Base-by-base conservation (phyloP, 2,113 vertebrate species). In the Tragelaphus imberbis region DNA sequence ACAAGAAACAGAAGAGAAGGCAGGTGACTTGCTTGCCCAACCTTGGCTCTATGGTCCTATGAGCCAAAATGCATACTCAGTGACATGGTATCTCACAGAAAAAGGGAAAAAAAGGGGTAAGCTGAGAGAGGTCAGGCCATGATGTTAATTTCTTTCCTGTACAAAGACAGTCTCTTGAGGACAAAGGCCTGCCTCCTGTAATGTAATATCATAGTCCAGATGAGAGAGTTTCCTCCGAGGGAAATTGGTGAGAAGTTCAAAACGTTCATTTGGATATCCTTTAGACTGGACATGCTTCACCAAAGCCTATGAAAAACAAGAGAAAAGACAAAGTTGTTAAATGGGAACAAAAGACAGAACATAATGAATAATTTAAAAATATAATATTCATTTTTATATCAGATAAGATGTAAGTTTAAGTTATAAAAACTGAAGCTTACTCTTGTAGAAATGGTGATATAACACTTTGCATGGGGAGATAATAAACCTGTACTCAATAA, bases 161-260 rank as follows among this genome's bases (percentile, higher is more conserved):
- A 99, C 99, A 99, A 99, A 99, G 98, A 99, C 99, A 99, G 99
- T 99, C 99, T 99, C 99, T 99, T 99, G 99, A 98, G 99, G 99
- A 99, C 99, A 99, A 98, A 99, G 99, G 95, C 99, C 99, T 88
- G 99, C 99, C 98, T 99, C 99, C 98, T 99, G 99, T 98, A 99
- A 99, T 2, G 99, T 99, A 98, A 99, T 99, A 97, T 99, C 99
- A 99, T 99, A 99, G 99, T 99, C 99, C 99, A 99, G 99, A 98
- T 99, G 99, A 98, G 99, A 99, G 33, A 99, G 99, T 98, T 99
- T 99, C 98, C 99, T 99, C 68, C 99, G 99, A 53, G 99, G 99
- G 97, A 99, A 99, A 98, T 99, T 99, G 99, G 99, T 99, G 98
- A 99, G 99, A 47, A 99, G 99, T 98, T 99, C 99, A 86, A 99